Evolutionary conservation across 2,888 invertebrate genomes (phyloP).

Genomic region (Crocallis elinguaria): DNA sequence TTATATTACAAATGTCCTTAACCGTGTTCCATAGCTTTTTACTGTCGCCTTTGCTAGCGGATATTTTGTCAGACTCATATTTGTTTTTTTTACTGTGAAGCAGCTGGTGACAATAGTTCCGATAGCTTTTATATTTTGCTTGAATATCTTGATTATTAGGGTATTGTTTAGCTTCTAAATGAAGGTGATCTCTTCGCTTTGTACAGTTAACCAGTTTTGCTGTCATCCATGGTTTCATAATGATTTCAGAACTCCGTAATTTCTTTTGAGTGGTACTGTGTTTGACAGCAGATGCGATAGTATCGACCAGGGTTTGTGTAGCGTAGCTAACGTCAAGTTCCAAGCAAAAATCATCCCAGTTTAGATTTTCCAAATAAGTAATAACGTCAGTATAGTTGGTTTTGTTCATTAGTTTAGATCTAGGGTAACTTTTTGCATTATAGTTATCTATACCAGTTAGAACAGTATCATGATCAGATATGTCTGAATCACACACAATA

Average conservation of each 20-base stretch:
- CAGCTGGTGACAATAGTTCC: constrained; percentile 2
- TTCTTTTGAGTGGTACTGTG: neutral
- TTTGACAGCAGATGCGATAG: neutral
- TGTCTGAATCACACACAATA: neutral
- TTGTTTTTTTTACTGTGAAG: constrained; percentile 1
- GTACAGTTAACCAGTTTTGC: constrained; percentile 3
- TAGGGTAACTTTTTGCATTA: neutral
- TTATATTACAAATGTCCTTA: constrained; percentile 8
- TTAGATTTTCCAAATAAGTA: neutral
- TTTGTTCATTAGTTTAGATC: too few species aligned
- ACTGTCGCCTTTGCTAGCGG: neutral
- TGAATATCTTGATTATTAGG: neutral
- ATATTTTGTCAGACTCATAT: neutral
- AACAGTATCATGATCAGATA: constrained; percentile 6
- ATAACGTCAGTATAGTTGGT: neutral
- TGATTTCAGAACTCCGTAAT: neutral
- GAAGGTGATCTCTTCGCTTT: neutral
- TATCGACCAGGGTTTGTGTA: neutral
- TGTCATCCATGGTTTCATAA: constrained; percentile 9
- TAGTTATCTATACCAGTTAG: constrained; percentile 4
- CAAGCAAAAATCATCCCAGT: neutral
- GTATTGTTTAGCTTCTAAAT: neutral
- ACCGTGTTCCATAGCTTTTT: constrained; percentile 14
- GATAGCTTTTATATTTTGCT: constrained; percentile 10
- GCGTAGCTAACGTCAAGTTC: neutral